Evolutionary conservation across 2,888 invertebrate species (phyloP).

Genomic region (Tiphia femorata): DNA sequence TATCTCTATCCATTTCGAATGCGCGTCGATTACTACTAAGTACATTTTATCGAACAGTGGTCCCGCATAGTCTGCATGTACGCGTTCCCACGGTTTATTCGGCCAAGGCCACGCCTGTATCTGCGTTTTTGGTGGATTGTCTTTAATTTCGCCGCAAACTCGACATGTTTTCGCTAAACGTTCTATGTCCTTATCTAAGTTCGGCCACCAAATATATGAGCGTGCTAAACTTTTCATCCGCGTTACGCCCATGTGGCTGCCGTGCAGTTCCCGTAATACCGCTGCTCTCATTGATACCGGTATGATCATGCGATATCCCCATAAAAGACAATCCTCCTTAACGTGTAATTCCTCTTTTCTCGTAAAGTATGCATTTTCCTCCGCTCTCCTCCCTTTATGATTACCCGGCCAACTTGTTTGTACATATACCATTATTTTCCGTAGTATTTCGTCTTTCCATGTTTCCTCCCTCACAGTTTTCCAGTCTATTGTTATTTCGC

Average conservation of each 20-base stretch:
- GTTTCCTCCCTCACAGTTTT: background rate
- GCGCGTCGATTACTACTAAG: slow-evolving; percentile 35
- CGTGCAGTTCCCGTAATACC: slow-evolving; percentile 45
- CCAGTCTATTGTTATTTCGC: background rate
- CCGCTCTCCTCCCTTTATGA: background rate
- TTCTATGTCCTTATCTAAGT: slow-evolving; percentile 39
- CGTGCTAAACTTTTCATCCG: slow-evolving; percentile 48
- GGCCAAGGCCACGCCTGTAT: slow-evolving; percentile 35
- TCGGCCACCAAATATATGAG: slow-evolving; percentile 46
- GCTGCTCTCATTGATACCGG: slow-evolving; percentile 32
- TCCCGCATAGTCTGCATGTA: slow-evolving; percentile 37
- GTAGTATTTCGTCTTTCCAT: background rate
- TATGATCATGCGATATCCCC: slow-evolving; percentile 45
- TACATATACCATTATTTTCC: background rate
- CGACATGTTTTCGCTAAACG: slow-evolving; percentile 18
- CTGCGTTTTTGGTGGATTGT: slow-evolving; percentile 24
- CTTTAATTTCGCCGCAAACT: slow-evolving; percentile 25
- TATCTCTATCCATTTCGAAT: slow-evolving; percentile 40
- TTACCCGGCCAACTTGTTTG: background rate
- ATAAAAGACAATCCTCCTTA: slow-evolving; percentile 28
- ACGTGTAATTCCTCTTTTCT: slow-evolving; percentile 7
- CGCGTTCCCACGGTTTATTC: slow-evolving; percentile 27
- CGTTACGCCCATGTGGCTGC: slow-evolving; percentile 41
- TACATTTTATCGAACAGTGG: too few species aligned
- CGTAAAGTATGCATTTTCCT: background rate